Conservation (phyloP, 2,888 invertebrate species). For the Drosophila ezoana region DNA sequence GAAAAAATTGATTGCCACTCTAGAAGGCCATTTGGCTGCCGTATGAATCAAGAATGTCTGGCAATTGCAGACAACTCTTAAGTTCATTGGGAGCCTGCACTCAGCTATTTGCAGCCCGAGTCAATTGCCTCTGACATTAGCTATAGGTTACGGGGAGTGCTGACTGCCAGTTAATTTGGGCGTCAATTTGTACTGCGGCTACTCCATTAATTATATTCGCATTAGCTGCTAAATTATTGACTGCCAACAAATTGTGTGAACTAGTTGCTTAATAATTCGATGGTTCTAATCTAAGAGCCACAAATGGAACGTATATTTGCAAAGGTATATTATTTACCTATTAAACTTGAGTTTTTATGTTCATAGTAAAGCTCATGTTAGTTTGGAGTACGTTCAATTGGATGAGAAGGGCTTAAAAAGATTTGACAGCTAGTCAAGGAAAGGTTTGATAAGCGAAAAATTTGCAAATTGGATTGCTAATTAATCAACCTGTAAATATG, state of each 20-base stretch:
- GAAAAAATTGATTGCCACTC: conserved; percentile 75
- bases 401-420: too few species aligned
- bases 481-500: too few species aligned
- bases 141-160: conserved; percentile 47
- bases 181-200: conserved; percentile 53
- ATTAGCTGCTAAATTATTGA: conserved; percentile 49
- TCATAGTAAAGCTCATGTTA: too few species aligned
- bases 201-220: conserved; percentile 66
- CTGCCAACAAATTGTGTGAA: conserved; percentile 22
- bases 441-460: too few species aligned
- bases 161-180: conserved; percentile 51
- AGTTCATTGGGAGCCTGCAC: conserved; percentile 44
- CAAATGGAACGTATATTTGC: too few species aligned
- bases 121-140: conserved; percentile 61
- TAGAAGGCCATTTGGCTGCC: conserved; percentile 67
- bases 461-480: too few species aligned
- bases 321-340: neutral
- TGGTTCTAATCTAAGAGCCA: conserved; percentile 1
- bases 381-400: too few species aligned
- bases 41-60: conserved; percentile 68
- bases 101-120: conserved; percentile 17
- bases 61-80: conserved; percentile 49
- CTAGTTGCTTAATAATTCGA: conserved; percentile 1
- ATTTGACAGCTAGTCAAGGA: too few species aligned
- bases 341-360: too few species aligned